These are phyloP conservation scores for Watsonalla binaria DNA, from an alignment of 2,888 invertebrate species.

Conservation along the genomic window DNA sequence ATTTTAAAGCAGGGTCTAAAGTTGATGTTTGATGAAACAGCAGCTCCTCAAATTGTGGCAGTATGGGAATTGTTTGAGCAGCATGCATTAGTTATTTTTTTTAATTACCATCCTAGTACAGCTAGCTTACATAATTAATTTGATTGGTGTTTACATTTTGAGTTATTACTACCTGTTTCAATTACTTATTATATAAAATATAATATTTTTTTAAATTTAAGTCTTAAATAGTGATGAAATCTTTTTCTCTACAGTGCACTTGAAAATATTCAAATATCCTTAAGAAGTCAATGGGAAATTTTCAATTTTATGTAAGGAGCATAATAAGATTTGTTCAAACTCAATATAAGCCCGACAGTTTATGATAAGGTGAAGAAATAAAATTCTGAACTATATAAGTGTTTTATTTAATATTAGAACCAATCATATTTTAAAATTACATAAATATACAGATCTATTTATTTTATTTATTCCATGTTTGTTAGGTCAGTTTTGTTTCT, in stretches of 20 bases:
- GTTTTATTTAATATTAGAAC: no score
- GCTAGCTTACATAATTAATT: background rate
- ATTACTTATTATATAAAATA: background rate
- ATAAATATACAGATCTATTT: no score
- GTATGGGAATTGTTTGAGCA: background rate
- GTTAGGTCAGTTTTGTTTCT: no score
- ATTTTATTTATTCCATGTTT: no score
- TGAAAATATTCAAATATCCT: no score
- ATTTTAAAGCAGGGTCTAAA: background rate
- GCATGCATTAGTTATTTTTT: background rate
- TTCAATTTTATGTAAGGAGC: background rate
- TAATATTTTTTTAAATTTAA: no score
- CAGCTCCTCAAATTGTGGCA: no score
- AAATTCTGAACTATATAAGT: slow-evolving; percentile 3
- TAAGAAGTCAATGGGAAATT: no score
- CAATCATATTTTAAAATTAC: no score
- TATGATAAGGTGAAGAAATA: slow-evolving; percentile 3
- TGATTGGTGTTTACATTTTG: background rate
- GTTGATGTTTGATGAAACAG: no score
- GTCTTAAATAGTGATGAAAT: no score
- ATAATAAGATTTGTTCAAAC: background rate
- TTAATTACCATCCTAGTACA: background rate
- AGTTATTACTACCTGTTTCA: background rate
- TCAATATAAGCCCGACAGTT: background rate
- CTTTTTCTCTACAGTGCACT: no score